phyloP scores from a whole-genome alignment of 1,140 invertebrate species.

The Aphidius ervi region DNA sequence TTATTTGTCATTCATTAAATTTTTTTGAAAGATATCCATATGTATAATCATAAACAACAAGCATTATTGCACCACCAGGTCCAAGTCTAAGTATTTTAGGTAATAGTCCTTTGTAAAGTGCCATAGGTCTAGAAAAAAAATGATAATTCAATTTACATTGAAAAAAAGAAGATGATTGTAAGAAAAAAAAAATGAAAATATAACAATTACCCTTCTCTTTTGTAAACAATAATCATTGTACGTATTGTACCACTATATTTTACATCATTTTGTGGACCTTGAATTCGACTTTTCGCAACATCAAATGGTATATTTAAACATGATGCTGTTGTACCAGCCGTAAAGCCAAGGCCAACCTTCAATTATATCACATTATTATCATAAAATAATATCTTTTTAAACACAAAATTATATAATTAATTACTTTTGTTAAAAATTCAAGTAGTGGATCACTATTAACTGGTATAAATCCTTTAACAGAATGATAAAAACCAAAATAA shows the following conservation, averaged over 20 bases:
- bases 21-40: constrained; percentile 60
- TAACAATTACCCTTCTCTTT: constrained; percentile 67
- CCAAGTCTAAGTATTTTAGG: constrained; percentile 88
- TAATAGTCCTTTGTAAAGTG: constrained; percentile 86
- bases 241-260: constrained; percentile 76
- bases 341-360: constrained; percentile 78
- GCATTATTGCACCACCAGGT: constrained; percentile 87
- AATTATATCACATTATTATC: constrained; percentile 26
- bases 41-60: constrained; percentile 79
- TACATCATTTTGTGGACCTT: constrained; percentile 78
- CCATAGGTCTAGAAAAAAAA: constrained; percentile 61
- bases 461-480: constrained; percentile 74
- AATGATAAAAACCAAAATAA: constrained; percentile 93
- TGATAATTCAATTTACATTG: too few relatives aligned
- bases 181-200: too few relatives aligned
- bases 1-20: constrained; percentile 4
- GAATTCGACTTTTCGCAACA: constrained; percentile 91
- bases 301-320: constrained; percentile 92
- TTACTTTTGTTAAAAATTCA: constrained; percentile 46
- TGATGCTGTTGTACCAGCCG: constrained; percentile 78
- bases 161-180: too few relatives aligned
- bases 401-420: constrained; percentile 29
- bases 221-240: constrained; percentile 73
- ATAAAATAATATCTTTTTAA: neutral
- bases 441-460: constrained; percentile 57